Percentiles rank a stretch among this genome's conserved stretches.
Conservation (phyloP, 2,797 vertebrate species). For the Acanthurus tractus region DNA sequence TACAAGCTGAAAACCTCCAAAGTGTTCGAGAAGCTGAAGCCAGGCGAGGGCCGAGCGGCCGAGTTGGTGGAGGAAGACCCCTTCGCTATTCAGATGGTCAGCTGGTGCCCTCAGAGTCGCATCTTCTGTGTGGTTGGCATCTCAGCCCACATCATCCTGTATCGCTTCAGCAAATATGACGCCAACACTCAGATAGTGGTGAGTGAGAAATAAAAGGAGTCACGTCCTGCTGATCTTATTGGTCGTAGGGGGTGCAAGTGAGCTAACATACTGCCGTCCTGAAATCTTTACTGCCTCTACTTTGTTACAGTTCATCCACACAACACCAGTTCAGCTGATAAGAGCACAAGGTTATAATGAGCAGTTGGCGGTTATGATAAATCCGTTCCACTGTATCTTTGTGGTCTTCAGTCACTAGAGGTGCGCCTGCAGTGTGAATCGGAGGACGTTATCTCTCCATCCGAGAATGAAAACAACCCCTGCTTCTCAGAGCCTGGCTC, state of each 20-base stretch:
- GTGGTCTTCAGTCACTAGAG: constrained; percentile 89
- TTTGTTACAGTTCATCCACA: neutral
- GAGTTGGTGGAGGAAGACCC: constrained; percentile 96
- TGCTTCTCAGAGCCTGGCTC: constrained; percentile 90
- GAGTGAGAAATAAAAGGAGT: constrained; percentile 75
- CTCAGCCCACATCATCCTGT: constrained; percentile 94
- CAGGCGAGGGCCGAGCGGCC: constrained; percentile 87
- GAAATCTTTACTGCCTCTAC: neutral
- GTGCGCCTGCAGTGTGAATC: constrained; percentile 93
- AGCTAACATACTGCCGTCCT: neutral
- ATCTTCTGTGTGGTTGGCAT: constrained; percentile 96
- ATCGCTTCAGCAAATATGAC: constrained; percentile 96
- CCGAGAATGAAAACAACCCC: constrained; percentile 91
- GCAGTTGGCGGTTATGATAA: neutral
- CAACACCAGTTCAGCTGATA: neutral
- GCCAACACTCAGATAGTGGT: constrained; percentile 94
- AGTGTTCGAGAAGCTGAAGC: constrained; percentile 95
- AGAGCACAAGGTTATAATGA: neutral
- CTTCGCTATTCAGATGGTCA: constrained; percentile 95
- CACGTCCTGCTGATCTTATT: neutral
- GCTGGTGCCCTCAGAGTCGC: constrained; percentile 96
- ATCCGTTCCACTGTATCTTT: constrained; percentile 6
- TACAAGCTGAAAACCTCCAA: constrained; percentile 99
- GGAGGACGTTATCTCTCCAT: constrained; percentile 93
- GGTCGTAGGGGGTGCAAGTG: neutral